Evolutionary conservation across 1,140 invertebrate species (phyloP).

Genomic region (Zaprionus kolodkinae): DNA sequence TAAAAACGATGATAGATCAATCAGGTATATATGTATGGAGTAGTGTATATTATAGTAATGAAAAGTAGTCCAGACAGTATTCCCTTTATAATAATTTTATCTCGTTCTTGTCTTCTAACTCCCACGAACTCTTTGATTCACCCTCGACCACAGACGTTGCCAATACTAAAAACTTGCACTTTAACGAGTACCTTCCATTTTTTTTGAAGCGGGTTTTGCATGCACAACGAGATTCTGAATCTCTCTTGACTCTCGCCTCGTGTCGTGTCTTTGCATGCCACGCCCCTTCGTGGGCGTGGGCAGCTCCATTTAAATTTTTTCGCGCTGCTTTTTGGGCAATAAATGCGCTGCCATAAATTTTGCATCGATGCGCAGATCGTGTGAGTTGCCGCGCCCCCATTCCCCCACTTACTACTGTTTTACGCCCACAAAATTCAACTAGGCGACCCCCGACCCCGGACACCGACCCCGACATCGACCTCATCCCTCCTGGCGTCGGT

Average conservation of each 20-base stretch:
- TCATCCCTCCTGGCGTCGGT: conserved; percentile 4
- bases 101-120: background rate
- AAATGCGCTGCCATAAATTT: conserved; percentile 79
- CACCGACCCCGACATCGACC: conserved; percentile 3
- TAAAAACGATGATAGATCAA: too few species aligned
- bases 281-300: conserved; percentile 28
- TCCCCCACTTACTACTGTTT: conserved; percentile 10
- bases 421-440: conserved; percentile 7
- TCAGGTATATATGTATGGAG: too few species aligned
- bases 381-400: conserved; percentile 44
- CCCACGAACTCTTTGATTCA: background rate
- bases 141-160: conserved; percentile 16
- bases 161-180: conserved; percentile 51
- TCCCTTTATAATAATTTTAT: background rate
- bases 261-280: conserved; percentile 39
- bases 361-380: conserved; percentile 60
- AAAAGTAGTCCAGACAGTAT: too few species aligned
- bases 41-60: too few species aligned
- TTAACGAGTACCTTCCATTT: conserved; percentile 53
- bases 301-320: conserved; percentile 70
- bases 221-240: conserved; percentile 31
- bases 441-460: background rate
- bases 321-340: conserved; percentile 56
- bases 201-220: conserved; percentile 36
- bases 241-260: conserved; percentile 23